Base-by-base conservation (phyloP, 2,797 vertebrate species). In the Crocidura indochinensis region DNA sequence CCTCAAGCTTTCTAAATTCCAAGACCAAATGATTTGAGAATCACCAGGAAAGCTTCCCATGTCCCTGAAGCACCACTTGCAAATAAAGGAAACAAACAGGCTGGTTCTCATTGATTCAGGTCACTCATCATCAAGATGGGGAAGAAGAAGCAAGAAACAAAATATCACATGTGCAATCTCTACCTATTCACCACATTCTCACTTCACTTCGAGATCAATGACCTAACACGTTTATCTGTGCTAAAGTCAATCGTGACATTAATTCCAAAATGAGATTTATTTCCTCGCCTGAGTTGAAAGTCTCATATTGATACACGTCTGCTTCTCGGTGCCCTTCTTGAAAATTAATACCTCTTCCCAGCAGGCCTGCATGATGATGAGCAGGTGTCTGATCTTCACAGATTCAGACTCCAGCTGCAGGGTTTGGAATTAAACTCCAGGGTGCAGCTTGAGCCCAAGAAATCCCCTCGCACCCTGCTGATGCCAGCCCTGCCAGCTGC, bases 251-350 rank as follows among this genome's bases (percentile, higher is more conserved):
- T 94, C 80, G 26, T n/a, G 76, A 80, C 84, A 77, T 95, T 91
- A 77, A 92, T 91, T 92, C 90, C 93, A 84, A 93, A 95, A 84
- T 10, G 38, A 91, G 84, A 88, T 94, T 94, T 92, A 86, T 84
- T 93, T 95, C 86, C 49, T 94, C 53, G 0, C 67, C 64, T 29
- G 29, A 82, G 77, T 53, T 27, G 44, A 78, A 87, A 91, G 94
- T 88, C 62, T 74, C 8, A 0, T 77, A 84, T 78, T 90, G 94
- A 95, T 80, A 85, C 75, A 29, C 4, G 67, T 74, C 82, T 91
- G 82, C 80, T 71, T 17, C 75, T 78, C 76, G 65, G 93, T 0
- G 24, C 77, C 80, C 85, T 90, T 85, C 69, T 69, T 73, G 71
- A 88, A 92, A 94, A 85, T 75, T 22, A 96, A 95, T 84, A 69